A percentile compares a stretch with the other conserved stretches of the same genome.
phyloP scores from a whole-genome alignment of 2,888 invertebrate species.

The Troglohyphantes excavatus region DNA sequence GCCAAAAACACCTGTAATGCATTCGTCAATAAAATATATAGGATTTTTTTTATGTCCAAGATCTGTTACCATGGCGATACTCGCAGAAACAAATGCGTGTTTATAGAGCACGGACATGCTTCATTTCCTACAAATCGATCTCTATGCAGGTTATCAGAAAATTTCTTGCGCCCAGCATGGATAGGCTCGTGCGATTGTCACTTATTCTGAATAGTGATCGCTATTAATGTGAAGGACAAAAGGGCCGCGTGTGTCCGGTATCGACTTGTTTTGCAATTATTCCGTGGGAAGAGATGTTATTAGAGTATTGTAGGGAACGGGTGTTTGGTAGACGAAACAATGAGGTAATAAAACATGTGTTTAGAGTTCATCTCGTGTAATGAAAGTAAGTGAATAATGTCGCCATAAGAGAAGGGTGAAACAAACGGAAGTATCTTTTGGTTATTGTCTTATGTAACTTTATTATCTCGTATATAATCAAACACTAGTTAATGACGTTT shows the following conservation, averaged over 20 bases:
- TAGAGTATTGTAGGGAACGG: background rate
- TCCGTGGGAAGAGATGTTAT: background rate
- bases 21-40: slow-evolving; percentile 36
- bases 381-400: too few species aligned
- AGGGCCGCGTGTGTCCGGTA: background rate
- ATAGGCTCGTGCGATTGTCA: background rate
- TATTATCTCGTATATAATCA: too few species aligned
- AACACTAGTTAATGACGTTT: too few species aligned
- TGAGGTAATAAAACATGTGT: too few species aligned
- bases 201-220: background rate
- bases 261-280: background rate
- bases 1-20: slow-evolving; percentile 12
- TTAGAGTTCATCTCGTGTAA: too few species aligned
- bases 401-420: too few species aligned
- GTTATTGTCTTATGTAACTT: too few species aligned
- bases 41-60: slow-evolving; percentile 5
- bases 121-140: slow-evolving; percentile 49
- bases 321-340: background rate
- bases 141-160: slow-evolving; percentile 3
- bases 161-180: background rate
- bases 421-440: too few species aligned
- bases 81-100: slow-evolving; percentile 52
- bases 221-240: background rate
- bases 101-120: slow-evolving; percentile 41
- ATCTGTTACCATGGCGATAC: slow-evolving; percentile 42